Evolutionary conservation across 2,797 vertebrate genomes (phyloP), one percentile per base, ranked within the genome.

Genomic region (Microchirus variegatus): DNA sequence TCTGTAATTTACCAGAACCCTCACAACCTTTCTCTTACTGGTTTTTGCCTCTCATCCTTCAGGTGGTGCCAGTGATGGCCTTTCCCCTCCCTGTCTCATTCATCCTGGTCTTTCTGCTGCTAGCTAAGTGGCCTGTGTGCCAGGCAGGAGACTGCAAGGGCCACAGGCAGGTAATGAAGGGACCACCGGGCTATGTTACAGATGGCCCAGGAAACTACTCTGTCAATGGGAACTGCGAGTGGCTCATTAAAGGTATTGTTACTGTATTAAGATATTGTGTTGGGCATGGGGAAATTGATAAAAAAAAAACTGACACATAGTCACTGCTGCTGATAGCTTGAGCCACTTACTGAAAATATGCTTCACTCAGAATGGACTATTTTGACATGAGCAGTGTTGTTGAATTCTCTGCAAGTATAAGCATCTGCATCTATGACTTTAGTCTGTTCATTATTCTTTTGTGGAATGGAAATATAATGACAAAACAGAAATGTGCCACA

Each of bases 171-270:
- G 94, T 96, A 59, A 82, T 97, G 17, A 93, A 91, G 60, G 94
- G 94, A 9, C 77, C 93, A 2, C 92, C 93, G 2, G 95, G 96
- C 72, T 95, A 94, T 17, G 93, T 98, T 74, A 96, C 95, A 9
- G 96, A 97, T 31, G 96, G 96, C 43, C 94, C 94, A 0, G 95
- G 95, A 79, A 98, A 98, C 87, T 98, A 98, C 87, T 97, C 96
- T 3, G 96, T 97, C 74, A 97, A 97, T 62, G 96, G 96, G 52
- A 96, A 97, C 92, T 98, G 96, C 85, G 96, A 98, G 77, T 98
- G 96, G 96, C 93, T 98, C 19, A 95, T 98, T 59, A 95, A 94
- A 91, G 96, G 96, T 97, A 86, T 61, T 43, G 37, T 16, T 4
- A 13, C 4, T 2, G 15, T 6, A 15, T 42, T 22, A 18, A 18